Evolutionary conservation across 2,888 invertebrate species (phyloP).

Genomic region (Aelia acuminata): DNA sequence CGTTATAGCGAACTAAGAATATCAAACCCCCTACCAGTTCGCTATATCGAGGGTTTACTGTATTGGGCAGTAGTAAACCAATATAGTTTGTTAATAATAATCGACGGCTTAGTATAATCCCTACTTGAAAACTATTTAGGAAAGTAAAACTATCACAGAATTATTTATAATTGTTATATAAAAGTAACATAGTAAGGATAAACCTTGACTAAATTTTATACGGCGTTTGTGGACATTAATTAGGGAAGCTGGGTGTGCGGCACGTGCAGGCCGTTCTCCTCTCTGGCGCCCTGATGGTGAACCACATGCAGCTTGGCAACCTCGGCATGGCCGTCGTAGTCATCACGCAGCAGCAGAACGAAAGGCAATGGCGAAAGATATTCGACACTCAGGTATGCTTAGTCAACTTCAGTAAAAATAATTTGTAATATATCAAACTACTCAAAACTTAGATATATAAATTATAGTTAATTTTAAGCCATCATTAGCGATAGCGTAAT

Average conservation of each 20-base stretch:
- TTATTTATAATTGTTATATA: no score
- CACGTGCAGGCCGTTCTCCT: not conserved
- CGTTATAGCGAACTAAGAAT: no score
- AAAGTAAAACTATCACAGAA: no score
- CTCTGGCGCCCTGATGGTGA: not conserved
- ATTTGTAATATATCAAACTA: not conserved
- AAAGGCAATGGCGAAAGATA: not conserved
- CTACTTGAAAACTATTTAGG: no score
- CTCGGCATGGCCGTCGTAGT: not conserved
- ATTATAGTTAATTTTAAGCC: not conserved
- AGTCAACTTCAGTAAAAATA: not conserved
- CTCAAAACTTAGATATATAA: no score
- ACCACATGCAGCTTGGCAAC: not conserved
- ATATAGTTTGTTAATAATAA: no score
- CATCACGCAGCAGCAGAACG: not conserved
- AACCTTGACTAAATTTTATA: no score
- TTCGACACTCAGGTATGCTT: not conserved
- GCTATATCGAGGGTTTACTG: no score
- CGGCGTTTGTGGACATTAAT: not conserved
- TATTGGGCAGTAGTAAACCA: no score
- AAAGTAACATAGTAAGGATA: no score
- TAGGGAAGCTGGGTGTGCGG: not conserved
- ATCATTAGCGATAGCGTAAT: not conserved
- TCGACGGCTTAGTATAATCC: no score
- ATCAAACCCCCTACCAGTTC: no score